Evolutionary conservation across 2,797 vertebrate genomes (phyloP).

Genomic region (Setipinna tenuifilis): DNA sequence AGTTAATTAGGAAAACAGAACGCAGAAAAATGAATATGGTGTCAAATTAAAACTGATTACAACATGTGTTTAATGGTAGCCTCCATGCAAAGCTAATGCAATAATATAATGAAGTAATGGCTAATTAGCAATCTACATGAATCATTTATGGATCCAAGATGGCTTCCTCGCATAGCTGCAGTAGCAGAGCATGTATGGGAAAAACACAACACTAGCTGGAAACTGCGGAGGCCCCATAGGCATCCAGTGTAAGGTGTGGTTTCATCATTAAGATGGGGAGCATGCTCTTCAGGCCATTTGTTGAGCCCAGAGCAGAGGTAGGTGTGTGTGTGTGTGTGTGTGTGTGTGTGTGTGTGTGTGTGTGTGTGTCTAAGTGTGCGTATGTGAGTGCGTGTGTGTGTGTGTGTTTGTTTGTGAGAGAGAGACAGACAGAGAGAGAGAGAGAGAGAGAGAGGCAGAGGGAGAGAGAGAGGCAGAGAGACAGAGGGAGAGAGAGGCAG

Average conservation of each 20-base stretch:
- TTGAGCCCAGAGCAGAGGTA: constrained; percentile 38
- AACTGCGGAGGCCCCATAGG: background rate
- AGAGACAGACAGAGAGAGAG: constrained; percentile 25
- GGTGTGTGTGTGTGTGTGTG: background rate
- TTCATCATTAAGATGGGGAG: constrained; percentile 55
- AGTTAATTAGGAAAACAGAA: background rate
- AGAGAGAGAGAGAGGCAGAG: constrained; percentile 31
- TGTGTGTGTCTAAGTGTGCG: constrained; percentile 7
- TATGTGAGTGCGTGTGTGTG: background rate
- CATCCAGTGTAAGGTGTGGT: constrained; percentile 52
- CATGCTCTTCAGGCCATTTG: constrained; percentile 15
- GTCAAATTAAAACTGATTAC: background rate
- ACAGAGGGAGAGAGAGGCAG: too few relatives aligned
- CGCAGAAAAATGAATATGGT: background rate
- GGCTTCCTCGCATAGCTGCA: background rate
- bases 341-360: constrained; percentile 11
- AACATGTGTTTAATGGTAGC: background rate
- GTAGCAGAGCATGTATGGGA: background rate
- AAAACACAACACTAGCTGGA: background rate
- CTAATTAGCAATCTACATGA: background rate
- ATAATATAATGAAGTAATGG: background rate
- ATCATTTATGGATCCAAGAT: background rate
- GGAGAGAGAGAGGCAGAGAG: too few relatives aligned
- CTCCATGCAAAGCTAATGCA: background rate
- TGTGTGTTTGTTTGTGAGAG: background rate